Percentiles rank a stretch among this genome's conserved stretches.
These are phyloP conservation scores for Dasypolia templi DNA, from an alignment of 2,888 invertebrate species.

Conservation along the genomic window DNA sequence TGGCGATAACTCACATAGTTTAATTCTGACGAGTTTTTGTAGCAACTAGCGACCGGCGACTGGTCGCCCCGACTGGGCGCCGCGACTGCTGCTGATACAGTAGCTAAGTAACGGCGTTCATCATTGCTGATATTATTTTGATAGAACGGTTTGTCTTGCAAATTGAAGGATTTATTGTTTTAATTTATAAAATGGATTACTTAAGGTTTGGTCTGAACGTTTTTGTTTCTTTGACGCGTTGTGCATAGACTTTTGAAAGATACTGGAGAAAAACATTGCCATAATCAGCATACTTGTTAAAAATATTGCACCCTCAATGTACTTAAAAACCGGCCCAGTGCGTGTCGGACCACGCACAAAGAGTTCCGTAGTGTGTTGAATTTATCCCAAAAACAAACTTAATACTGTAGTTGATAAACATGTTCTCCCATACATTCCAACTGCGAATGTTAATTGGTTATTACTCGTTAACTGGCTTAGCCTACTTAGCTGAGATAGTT, in stretches of 20 bases:
- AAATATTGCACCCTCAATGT: slow-evolving; percentile 11
- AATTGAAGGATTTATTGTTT: background rate
- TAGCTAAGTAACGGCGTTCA: slow-evolving; percentile 32
- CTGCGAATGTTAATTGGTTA: too few species aligned
- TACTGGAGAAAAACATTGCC: background rate
- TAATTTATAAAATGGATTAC: background rate
- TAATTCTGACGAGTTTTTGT: slow-evolving; percentile 31
- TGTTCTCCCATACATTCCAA: too few species aligned
- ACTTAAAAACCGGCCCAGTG: too few species aligned
- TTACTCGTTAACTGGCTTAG: too few species aligned
- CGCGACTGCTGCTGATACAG: slow-evolving; percentile 17
- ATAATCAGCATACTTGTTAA: background rate
- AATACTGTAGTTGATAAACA: too few species aligned
- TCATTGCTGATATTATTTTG: too few species aligned
- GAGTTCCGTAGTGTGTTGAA: too few species aligned
- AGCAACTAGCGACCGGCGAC: slow-evolving; percentile 21
- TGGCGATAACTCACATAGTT: slow-evolving; percentile 52
- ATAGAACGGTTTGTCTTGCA: too few species aligned
- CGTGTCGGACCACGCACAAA: too few species aligned
- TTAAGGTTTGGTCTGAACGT: background rate
- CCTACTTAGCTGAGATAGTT: too few species aligned
- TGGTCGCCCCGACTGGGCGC: slow-evolving; percentile 24
- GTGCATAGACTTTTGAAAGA: background rate
- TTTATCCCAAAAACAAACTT: too few species aligned
- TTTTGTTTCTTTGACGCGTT: background rate